These are phyloP conservation scores for Lysandra bellargus DNA, from an alignment of 2,888 invertebrate species.

Conservation along the genomic window DNA sequence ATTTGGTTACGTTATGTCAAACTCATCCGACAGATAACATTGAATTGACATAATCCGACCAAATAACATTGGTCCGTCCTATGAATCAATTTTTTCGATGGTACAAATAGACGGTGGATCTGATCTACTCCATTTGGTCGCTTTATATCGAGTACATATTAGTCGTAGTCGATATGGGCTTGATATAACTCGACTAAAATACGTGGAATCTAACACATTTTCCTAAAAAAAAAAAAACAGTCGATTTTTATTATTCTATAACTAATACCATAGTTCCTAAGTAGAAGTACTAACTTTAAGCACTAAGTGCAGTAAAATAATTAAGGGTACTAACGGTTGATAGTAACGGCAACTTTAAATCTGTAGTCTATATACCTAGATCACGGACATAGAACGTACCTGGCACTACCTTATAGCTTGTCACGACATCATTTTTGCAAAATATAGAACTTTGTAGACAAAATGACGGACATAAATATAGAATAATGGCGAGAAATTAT, in stretches of 20 bases:
- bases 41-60: too few species aligned
- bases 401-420: neutral
- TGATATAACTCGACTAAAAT: too few species aligned
- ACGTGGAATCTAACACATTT: too few species aligned
- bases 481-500: neutral
- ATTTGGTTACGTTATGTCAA: too few species aligned
- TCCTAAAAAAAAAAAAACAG: too few species aligned
- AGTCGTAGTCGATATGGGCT: too few species aligned
- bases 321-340: neutral
- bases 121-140: too few species aligned
- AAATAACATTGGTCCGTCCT: too few species aligned
- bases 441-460: neutral
- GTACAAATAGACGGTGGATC: too few species aligned
- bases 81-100: too few species aligned
- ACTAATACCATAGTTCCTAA: neutral
- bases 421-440: neutral
- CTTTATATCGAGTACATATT: too few species aligned
- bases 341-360: neutral
- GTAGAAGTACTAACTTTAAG: neutral
- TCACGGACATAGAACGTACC: slow-evolving; percentile 9
- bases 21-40: too few species aligned
- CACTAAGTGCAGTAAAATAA: neutral
- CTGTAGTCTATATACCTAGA: slow-evolving; percentile 4
- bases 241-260: neutral
- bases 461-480: neutral